Conservation (phyloP, 2,888 invertebrate species). For the Drosophila multiciliata region DNA sequence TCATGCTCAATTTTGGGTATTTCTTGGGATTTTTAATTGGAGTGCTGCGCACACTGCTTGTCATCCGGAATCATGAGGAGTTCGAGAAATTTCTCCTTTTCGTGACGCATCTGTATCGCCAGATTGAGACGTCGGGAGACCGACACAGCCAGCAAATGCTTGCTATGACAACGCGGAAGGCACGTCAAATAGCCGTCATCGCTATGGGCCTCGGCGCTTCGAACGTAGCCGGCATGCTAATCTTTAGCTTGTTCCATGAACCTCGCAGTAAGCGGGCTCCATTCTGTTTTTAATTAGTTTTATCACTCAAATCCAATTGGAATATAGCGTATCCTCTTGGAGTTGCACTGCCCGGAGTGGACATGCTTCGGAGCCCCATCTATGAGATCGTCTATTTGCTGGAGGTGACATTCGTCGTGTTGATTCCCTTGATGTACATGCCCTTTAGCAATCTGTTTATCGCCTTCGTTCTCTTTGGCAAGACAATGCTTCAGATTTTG, state of each 20-base stretch:
- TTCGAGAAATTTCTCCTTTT: constrained; percentile 78
- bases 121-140: constrained; percentile 69
- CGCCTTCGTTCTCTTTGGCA: constrained; percentile 80
- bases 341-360: constrained; percentile 77
- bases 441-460: constrained; percentile 82
- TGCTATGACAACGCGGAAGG: constrained; percentile 52
- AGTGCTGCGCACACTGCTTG: constrained; percentile 76
- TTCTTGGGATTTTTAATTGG: constrained; percentile 77
- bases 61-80: constrained; percentile 67
- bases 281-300: background rate
- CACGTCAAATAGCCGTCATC: constrained; percentile 76
- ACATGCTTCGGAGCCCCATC: constrained; percentile 71
- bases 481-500: constrained; percentile 72
- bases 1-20: constrained; percentile 80
- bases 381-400: constrained; percentile 80
- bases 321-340: constrained; percentile 75
- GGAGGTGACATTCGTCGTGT: constrained; percentile 69
- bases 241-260: constrained; percentile 67
- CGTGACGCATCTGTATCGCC: constrained; percentile 64
- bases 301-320: background rate
- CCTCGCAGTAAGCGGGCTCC: constrained; percentile 48
- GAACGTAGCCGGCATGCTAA: constrained; percentile 38
- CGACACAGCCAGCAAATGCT: constrained; percentile 53
- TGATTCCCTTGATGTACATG: constrained; percentile 79
- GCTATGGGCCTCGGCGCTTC: constrained; percentile 52